Percentiles rank a stretch among this genome's conserved stretches.
Evolutionary conservation across 1,140 invertebrate species (phyloP).

Genomic region (Wasmannia auropunctata): DNA sequence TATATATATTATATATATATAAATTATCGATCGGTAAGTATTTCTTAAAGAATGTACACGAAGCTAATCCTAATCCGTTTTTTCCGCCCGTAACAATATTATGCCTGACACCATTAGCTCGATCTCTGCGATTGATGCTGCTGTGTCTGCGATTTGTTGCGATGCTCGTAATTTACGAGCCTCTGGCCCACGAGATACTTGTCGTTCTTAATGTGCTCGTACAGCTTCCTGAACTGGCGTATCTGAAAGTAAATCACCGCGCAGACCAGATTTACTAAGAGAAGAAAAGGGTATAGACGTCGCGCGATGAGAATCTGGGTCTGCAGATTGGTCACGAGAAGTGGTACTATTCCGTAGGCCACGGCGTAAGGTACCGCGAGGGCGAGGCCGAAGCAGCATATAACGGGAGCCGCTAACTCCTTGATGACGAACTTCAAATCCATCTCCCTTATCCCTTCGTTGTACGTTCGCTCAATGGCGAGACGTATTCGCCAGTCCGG

Average conservation of each 20-base stretch:
- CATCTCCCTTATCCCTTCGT: conserved; percentile 97
- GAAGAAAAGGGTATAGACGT: conserved; percentile 96
- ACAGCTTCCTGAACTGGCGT: conserved; percentile 96
- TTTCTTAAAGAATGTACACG: conserved; percentile 77
- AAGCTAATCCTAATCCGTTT: conserved; percentile 74
- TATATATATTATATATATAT: conserved; percentile 41
- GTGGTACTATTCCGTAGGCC: conserved; percentile 93
- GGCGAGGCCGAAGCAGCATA: conserved; percentile 94
- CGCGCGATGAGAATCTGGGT: conserved; percentile 92
- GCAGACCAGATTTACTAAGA: conserved; percentile 89
- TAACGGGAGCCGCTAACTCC: conserved; percentile 95
- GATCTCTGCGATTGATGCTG: conserved; percentile 80
- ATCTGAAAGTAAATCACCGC: conserved; percentile 93
- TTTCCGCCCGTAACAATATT: conserved; percentile 39
- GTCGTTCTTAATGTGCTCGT: conserved; percentile 99
- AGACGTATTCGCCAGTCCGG: conserved; percentile 97
- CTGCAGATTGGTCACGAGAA: conserved; percentile 90
- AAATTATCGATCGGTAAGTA: conserved; percentile 67
- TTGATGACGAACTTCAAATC: conserved; percentile 94
- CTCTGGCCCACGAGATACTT: conserved; percentile 98
- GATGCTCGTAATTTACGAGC: conserved; percentile 97
- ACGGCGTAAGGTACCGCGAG: conserved; percentile 96
- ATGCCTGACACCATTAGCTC: conserved; percentile 75
- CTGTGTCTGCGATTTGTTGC: conserved; percentile 87
- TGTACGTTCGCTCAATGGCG: conserved; percentile 95